Conservation (phyloP, 92 coral and sea anemone genomes). For the Phymanthus crucifer region DNA sequence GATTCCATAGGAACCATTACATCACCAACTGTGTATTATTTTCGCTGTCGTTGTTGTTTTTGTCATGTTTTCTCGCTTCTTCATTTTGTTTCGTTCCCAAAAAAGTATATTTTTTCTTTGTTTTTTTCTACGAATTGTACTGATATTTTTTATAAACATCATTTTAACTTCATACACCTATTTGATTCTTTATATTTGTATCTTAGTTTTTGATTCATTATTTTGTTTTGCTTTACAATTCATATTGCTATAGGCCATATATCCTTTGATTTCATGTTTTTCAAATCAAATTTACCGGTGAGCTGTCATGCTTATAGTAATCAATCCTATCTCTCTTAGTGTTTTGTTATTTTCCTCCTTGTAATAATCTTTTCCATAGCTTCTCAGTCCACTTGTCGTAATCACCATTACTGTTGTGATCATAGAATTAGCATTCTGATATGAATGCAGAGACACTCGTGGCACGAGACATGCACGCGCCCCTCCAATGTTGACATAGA, state of each 20-base stretch:
- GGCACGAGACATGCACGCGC: neutral
- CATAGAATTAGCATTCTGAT: neutral
- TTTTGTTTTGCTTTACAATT: too few relatives aligned
- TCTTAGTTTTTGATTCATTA: too few relatives aligned
- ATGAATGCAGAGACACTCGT: neutral
- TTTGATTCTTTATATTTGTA: too few relatives aligned
- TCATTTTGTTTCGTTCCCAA: too few relatives aligned
- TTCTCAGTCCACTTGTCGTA: neutral
- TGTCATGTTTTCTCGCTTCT: too few relatives aligned
- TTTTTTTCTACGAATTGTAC: too few relatives aligned
- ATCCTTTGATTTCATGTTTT: neutral
- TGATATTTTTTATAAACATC: too few relatives aligned
- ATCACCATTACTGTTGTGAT: neutral
- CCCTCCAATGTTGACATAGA: neutral
- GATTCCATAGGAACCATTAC: too few relatives aligned
- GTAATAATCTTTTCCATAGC: slow-evolving; percentile 2
- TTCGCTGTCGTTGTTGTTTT: too few relatives aligned
- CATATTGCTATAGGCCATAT: neutral
- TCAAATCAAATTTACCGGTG: neutral
- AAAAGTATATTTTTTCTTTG: too few relatives aligned
- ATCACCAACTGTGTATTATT: too few relatives aligned
- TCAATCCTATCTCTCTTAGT: neutral
- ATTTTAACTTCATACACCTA: too few relatives aligned
- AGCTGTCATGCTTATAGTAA: neutral
- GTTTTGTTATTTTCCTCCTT: slow-evolving; percentile 4